Conservation (phyloP, 2,113 vertebrate genomes). For the Antennarius striatus region DNA sequence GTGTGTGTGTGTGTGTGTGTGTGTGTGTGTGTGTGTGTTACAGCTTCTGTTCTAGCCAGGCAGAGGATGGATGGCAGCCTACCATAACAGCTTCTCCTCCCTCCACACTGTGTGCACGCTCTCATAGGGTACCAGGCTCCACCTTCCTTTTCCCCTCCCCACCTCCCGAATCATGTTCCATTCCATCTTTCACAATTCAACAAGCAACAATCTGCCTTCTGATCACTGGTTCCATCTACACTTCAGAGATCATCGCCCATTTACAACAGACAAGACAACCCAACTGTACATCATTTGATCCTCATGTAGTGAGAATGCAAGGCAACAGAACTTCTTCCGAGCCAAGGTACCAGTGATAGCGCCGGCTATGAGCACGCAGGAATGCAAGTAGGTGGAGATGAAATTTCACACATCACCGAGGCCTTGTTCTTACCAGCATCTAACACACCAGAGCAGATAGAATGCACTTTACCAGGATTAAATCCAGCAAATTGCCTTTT, state of each 20-base stretch:
- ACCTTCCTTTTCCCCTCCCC: constrained; percentile 2
- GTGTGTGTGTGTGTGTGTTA: constrained; percentile 13
- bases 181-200: constrained; percentile 38
- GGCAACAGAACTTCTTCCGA: neutral
- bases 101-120: constrained; percentile 12
- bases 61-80: constrained; percentile 57
- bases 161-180: constrained; percentile 14
- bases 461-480: constrained; percentile 19
- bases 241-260: constrained; percentile 23
- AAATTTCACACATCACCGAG: constrained; percentile 2
- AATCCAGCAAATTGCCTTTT: constrained; percentile 13
- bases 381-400: neutral
- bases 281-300: constrained; percentile 22
- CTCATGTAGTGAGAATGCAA: neutral
- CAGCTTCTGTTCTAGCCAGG: constrained; percentile 55
- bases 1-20: constrained; percentile 26
- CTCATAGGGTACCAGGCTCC: constrained; percentile 19
- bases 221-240: constrained; percentile 34
- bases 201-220: constrained; percentile 31
- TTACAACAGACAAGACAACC: constrained; percentile 19
- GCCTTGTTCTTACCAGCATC: constrained; percentile 5
- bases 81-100: constrained; percentile 42
- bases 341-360: no score
- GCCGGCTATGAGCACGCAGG: no score
- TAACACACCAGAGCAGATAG: neutral